phyloP scores from a whole-genome alignment of 2,113 vertebrate species.

The Orcinus orca region DNA sequence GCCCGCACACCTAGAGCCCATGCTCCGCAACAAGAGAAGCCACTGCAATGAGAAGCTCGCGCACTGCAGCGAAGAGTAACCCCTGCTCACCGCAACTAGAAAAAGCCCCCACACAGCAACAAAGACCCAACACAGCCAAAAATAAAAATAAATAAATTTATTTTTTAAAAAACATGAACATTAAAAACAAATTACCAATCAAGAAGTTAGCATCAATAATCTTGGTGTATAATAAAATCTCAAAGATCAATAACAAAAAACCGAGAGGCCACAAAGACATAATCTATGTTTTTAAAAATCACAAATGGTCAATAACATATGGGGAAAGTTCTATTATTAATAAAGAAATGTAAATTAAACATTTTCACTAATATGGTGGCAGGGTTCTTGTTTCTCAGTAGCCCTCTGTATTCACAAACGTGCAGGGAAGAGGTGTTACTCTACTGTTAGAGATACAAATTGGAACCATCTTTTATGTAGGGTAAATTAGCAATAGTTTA shows the following conservation, averaged over 20 bases:
- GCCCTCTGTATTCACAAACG: not conserved
- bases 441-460: not conserved
- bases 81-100: too few relatives aligned
- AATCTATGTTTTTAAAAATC: not conserved
- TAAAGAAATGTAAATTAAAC: not conserved
- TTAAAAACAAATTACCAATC: slow-evolving; percentile 6
- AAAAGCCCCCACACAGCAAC: too few relatives aligned
- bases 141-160: too few relatives aligned
- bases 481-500: not conserved
- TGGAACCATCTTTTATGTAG: not conserved
- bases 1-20: too few relatives aligned
- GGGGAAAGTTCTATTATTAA: not conserved
- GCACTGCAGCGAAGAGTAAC: too few relatives aligned
- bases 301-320: not conserved
- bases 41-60: too few relatives aligned
- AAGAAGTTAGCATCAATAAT: slow-evolving; percentile 5
- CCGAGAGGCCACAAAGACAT: not conserved
- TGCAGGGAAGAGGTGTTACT: not conserved
- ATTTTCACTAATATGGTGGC: not conserved
- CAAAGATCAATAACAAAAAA: not conserved
- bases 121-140: too few relatives aligned
- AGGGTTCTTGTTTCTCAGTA: not conserved
- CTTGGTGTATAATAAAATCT: not conserved
- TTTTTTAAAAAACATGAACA: not conserved
- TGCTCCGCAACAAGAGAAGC: too few relatives aligned